Evolutionary conservation across 2,797 vertebrate genomes (phyloP).

Genomic region (Anas bahamensis): DNA sequence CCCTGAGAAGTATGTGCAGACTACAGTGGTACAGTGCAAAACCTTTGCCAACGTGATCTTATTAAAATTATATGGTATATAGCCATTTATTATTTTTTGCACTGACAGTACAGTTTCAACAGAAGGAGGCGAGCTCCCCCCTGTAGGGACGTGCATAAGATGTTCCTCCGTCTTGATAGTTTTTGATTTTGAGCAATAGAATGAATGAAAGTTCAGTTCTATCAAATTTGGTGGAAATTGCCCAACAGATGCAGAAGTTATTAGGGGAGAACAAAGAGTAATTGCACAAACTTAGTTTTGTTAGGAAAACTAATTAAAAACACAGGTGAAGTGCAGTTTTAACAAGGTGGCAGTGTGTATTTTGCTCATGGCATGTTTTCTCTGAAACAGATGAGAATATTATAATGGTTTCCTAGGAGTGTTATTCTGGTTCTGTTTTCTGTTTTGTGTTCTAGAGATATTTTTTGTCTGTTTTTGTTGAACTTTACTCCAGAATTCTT

Average conservation of each 20-base stretch:
- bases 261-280: neutral
- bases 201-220: neutral
- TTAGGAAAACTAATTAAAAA: neutral
- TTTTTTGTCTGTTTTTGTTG: neutral
- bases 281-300: slow-evolving; percentile 1
- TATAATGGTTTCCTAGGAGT: neutral
- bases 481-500: neutral
- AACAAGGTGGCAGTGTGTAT: neutral
- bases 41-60: neutral
- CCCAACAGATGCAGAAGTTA: neutral
- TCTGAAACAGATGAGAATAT: neutral
- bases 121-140: neutral
- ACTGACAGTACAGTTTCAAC: neutral
- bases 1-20: neutral
- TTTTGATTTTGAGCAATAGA: neutral
- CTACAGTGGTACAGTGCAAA: neutral
- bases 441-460: neutral
- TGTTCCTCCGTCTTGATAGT: neutral
- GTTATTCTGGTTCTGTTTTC: neutral
- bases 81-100: neutral
- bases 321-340: neutral
- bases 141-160: accelerated
- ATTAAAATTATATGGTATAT: neutral
- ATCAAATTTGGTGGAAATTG: neutral
- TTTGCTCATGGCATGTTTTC: neutral